These are phyloP conservation scores for Platycnemis pennipes DNA, from an alignment of 2,888 invertebrate genomes.

Conservation along the genomic window DNA sequence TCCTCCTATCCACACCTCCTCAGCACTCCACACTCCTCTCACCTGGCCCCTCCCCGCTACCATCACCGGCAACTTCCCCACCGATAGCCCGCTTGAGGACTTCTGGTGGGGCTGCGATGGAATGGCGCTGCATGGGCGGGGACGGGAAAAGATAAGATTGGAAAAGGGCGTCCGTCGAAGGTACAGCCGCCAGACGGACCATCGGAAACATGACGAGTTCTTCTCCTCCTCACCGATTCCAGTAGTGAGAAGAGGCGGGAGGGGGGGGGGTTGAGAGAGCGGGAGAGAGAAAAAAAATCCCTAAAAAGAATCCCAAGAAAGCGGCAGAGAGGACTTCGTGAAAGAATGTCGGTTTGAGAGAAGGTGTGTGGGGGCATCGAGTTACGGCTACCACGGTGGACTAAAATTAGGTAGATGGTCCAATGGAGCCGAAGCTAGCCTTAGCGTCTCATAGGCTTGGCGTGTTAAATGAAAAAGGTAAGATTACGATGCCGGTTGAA, in stretches of 20 bases:
- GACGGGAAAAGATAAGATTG: background rate
- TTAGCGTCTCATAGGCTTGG: background rate
- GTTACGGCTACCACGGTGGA: background rate
- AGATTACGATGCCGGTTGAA: too few species aligned
- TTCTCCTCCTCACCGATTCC: background rate
- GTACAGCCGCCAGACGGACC: conserved; percentile 26
- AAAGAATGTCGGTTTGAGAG: background rate
- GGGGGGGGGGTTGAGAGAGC: background rate
- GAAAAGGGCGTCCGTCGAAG: background rate
- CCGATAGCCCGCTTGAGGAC: background rate
- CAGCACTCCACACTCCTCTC: background rate
- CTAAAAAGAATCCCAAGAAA: conserved; percentile 28
- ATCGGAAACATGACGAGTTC: conserved; percentile 26
- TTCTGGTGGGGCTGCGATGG: background rate
- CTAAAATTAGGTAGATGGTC: background rate
- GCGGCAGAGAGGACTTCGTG: background rate
- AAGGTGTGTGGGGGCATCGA: background rate
- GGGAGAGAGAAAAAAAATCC: background rate
- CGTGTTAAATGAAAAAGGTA: too few species aligned
- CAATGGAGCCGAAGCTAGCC: background rate
- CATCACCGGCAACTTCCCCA: background rate
- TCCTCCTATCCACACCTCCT: background rate
- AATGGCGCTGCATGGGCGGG: background rate
- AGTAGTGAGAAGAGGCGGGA: background rate
- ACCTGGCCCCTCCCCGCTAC: background rate